These are phyloP conservation scores for Crepidodera aurea DNA, from an alignment of 2,888 invertebrate genomes.

Conservation along the genomic window DNA sequence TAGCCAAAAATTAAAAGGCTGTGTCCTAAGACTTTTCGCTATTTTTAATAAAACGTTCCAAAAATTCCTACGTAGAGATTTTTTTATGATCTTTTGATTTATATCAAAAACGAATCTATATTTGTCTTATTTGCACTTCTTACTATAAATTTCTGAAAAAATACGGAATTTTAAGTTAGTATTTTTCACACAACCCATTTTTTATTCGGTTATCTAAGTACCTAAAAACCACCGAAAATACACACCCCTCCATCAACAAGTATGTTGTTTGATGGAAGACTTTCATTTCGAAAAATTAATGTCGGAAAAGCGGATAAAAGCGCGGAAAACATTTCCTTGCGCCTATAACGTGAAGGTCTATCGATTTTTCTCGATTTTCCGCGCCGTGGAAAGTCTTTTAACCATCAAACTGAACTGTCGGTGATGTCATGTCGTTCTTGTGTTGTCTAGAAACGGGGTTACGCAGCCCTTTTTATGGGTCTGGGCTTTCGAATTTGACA, in stretches of 20 bases:
- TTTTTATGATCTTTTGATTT: too few relatives aligned
- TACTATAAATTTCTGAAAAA: too few relatives aligned
- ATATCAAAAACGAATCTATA: too few relatives aligned
- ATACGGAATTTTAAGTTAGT: too few relatives aligned
- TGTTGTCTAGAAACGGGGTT: constrained; percentile 25
- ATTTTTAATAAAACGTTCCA: too few relatives aligned
- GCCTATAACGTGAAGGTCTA: constrained; percentile 59
- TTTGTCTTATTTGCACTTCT: too few relatives aligned
- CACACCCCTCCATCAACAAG: not conserved
- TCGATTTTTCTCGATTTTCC: constrained; percentile 57
- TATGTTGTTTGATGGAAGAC: not conserved
- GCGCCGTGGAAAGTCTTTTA: constrained; percentile 51
- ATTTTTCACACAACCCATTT: too few relatives aligned
- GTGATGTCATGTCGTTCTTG: constrained; percentile 39
- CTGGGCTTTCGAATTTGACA: constrained; percentile 15
- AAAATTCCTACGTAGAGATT: too few relatives aligned
- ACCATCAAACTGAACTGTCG: constrained; percentile 51
- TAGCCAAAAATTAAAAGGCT: too few relatives aligned
- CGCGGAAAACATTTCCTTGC: constrained; percentile 44
- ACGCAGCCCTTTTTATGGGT: constrained; percentile 28
- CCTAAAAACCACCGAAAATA: not conserved
- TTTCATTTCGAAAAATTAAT: not conserved
- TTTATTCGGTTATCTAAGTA: too few relatives aligned
- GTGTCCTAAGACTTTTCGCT: too few relatives aligned
- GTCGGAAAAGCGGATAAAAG: constrained; percentile 37